phyloP scores from a whole-genome alignment of 2,888 invertebrate species.

The Corbicula japonica region DNA sequence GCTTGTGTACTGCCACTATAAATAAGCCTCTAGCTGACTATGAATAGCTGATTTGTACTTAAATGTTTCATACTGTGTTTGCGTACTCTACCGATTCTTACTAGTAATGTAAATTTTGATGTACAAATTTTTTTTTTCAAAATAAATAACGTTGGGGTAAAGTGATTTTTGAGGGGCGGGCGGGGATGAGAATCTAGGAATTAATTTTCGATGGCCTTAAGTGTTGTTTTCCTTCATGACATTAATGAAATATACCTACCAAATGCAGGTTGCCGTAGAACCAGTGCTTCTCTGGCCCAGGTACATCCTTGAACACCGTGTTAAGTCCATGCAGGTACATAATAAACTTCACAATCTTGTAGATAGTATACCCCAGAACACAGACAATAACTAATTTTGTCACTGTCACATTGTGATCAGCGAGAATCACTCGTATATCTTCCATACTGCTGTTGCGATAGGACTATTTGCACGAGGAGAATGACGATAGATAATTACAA shows the following conservation, averaged over 20 bases:
- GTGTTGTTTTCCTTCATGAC: not conserved
- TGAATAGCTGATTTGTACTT: too few relatives aligned
- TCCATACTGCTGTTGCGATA: not conserved
- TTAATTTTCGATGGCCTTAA: too few relatives aligned
- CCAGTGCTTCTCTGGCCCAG: conserved; percentile 54
- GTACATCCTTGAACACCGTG: conserved; percentile 40
- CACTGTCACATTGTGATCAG: conserved; percentile 16
- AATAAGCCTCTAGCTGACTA: too few relatives aligned
- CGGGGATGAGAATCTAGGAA: too few relatives aligned
- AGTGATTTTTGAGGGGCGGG: too few relatives aligned
- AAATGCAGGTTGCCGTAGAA: conserved; percentile 56
- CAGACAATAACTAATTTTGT: conserved; percentile 20
- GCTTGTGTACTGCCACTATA: too few relatives aligned
- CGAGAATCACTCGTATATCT: not conserved
- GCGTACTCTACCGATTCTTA: too few relatives aligned
- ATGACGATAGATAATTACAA: too few relatives aligned
- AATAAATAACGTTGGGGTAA: too few relatives aligned
- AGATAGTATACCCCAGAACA: conserved; percentile 22
- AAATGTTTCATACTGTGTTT: too few relatives aligned
- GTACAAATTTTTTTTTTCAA: too few relatives aligned
- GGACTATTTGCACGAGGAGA: conserved; percentile 27
- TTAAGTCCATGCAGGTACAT: conserved; percentile 25
- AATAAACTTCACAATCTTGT: conserved; percentile 21
- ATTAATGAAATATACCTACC: conserved; percentile 25
- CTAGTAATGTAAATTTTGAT: too few relatives aligned